Percentiles rank a stretch among this genome's conserved stretches.
phyloP scores from a whole-genome alignment of 2,888 invertebrate genomes.

The Lamellibrachia columna region DNA sequence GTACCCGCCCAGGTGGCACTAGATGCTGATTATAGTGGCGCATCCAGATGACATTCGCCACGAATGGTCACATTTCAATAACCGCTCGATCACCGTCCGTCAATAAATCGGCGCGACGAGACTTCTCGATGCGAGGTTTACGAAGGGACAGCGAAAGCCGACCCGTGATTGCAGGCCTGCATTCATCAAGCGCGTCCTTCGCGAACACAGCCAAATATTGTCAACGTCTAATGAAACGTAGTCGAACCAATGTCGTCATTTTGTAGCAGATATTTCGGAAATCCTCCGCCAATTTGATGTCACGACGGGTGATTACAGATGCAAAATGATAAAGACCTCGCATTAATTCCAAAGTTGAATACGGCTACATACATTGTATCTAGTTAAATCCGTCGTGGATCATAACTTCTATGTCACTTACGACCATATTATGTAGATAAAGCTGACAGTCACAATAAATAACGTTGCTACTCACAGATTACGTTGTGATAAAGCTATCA shows the following conservation, averaged over 20 bases:
- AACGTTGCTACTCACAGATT: too few relatives aligned
- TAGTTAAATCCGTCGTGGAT: not conserved
- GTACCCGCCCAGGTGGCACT: not conserved
- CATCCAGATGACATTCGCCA: not conserved
- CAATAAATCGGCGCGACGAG: not conserved
- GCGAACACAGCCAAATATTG: not conserved
- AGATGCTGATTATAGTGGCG: not conserved
- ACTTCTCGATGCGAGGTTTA: not conserved
- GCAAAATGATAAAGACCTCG: not conserved
- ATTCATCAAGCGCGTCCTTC: not conserved
- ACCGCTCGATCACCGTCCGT: not conserved
- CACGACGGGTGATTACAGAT: not conserved
- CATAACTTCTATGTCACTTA: not conserved
- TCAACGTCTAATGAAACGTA: not conserved
- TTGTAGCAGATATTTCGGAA: not conserved
- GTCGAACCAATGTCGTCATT: not conserved
- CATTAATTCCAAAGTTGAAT: not conserved
- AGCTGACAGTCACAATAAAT: too few relatives aligned
- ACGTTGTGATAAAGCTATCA: too few relatives aligned
- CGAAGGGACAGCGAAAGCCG: not conserved
- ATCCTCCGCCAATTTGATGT: not conserved
- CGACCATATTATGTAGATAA: not conserved
- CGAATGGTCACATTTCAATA: conserved; percentile 8
- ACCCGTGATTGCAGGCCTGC: not conserved
- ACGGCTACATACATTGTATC: not conserved